A percentile compares a stretch with the other conserved stretches of the same genome.
Conservation (phyloP, 1,140 invertebrate genomes). For the Drosophila pruinosa region DNA sequence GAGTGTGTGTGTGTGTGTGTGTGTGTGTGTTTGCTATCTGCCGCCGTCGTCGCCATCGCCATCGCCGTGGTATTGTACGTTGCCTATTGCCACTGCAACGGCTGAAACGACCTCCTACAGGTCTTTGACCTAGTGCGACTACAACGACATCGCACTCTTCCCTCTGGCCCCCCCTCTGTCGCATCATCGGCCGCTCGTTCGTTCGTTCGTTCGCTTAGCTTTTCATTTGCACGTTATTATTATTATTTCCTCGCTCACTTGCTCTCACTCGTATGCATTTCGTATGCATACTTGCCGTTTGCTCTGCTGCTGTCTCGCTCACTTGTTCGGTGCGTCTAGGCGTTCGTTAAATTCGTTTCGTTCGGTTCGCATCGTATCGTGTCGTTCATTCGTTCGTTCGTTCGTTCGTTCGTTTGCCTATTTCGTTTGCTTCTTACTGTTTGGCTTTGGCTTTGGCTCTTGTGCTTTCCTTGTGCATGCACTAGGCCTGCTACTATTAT, state of each 20-base stretch:
- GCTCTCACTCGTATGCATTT: constrained; percentile 6
- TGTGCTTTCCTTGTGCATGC: constrained; percentile 17
- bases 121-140: constrained; percentile 80
- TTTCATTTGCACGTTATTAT: constrained; percentile 73
- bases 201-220: constrained; percentile 32
- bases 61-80: constrained; percentile 79
- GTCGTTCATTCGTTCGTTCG: background rate
- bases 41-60: constrained; percentile 51
- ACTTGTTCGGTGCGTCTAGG: background rate
- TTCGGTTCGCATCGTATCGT: no score
- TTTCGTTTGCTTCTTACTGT: constrained; percentile 30
- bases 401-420: background rate
- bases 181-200: background rate
- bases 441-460: constrained; percentile 44
- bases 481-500: constrained; percentile 1
- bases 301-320: constrained; percentile 3
- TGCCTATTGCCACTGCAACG: constrained; percentile 81
- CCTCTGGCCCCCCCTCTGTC: constrained; percentile 1
- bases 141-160: constrained; percentile 31
- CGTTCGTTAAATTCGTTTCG: background rate
- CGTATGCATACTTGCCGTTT: constrained; percentile 7
- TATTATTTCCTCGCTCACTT: constrained; percentile 38
- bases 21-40: constrained; percentile 58
- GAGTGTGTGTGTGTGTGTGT: constrained; percentile 26
- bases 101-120: constrained; percentile 82